Evolutionary conservation across 1,140 invertebrate species (phyloP).

Genomic region (Homalodisca vitripennis): DNA sequence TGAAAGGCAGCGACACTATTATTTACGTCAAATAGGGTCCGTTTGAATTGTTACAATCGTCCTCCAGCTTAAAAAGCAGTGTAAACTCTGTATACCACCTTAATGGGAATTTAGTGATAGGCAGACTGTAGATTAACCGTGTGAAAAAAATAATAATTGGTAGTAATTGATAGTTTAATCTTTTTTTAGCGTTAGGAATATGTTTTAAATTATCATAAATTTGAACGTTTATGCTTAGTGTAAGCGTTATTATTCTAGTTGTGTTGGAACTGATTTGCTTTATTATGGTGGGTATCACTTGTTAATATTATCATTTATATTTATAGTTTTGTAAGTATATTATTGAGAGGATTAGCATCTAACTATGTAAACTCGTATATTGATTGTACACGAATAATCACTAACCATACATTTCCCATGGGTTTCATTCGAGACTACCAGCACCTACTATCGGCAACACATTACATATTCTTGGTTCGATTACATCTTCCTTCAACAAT

Average conservation of each 20-base stretch:
- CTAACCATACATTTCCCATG: neutral
- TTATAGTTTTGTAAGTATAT: neutral
- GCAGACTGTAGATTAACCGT: neutral
- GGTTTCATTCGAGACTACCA: neutral
- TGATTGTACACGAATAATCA: neutral
- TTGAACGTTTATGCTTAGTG: too few relatives aligned
- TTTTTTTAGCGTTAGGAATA: too few relatives aligned
- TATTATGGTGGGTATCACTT: too few relatives aligned
- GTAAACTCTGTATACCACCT: neutral
- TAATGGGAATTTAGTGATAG: neutral
- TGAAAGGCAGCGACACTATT: conserved; percentile 40
- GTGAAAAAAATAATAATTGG: neutral
- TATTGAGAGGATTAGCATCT: neutral
- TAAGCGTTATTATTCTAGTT: too few relatives aligned
- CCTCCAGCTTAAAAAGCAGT: conserved; percentile 32
- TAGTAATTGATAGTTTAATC: too few relatives aligned
- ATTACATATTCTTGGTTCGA: too few relatives aligned
- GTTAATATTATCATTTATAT: too few relatives aligned
- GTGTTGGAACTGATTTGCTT: too few relatives aligned
- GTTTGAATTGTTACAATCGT: conserved; percentile 37
- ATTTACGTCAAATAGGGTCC: conserved; percentile 43
- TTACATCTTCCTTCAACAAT: neutral
- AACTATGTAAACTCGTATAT: neutral
- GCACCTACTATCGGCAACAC: neutral
- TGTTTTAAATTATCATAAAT: too few relatives aligned